phyloP scores from a whole-genome alignment of 1,140 invertebrate species.

The Diachasma alloeum region DNA sequence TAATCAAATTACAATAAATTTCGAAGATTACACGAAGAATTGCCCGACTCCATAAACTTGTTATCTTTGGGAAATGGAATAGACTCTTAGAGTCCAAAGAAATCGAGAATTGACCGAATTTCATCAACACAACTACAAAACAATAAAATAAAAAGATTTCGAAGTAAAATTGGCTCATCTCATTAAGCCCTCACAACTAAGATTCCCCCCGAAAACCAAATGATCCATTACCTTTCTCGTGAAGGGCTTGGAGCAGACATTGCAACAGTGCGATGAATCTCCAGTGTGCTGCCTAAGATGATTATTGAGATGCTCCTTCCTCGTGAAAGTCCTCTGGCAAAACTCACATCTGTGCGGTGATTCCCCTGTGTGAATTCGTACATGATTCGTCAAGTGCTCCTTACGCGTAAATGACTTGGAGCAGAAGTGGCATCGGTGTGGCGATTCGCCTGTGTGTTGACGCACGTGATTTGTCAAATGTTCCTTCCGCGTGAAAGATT shows the following conservation, averaged over 20 bases:
- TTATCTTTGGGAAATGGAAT: too few relatives aligned
- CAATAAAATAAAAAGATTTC: too few relatives aligned
- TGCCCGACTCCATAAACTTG: too few relatives aligned
- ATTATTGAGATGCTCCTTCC: slow-evolving; percentile 83
- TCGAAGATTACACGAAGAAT: too few relatives aligned
- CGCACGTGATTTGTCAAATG: slow-evolving; percentile 90
- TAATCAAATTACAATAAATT: too few relatives aligned
- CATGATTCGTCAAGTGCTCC: slow-evolving; percentile 81
- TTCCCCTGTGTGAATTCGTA: slow-evolving; percentile 77
- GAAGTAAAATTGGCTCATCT: too few relatives aligned
- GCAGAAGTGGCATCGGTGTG: slow-evolving; percentile 83
- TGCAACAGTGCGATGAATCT: slow-evolving; percentile 86
- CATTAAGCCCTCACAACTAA: neutral
- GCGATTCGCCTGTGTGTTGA: slow-evolving; percentile 80
- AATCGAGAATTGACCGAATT: too few relatives aligned
- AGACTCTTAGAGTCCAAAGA: too few relatives aligned
- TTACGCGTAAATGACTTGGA: slow-evolving; percentile 86
- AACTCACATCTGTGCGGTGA: slow-evolving; percentile 83
- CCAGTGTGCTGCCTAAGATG: slow-evolving; percentile 90
- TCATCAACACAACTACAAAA: too few relatives aligned
- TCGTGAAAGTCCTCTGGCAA: slow-evolving; percentile 82
- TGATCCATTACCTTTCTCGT: slow-evolving; percentile 73
- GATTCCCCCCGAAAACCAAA: too few relatives aligned
- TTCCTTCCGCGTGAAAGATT: slow-evolving; percentile 89
- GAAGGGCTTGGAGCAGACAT: slow-evolving; percentile 87